phyloP scores from a whole-genome alignment of 2,113 vertebrate genomes.

The Proterorhinus semilunaris region DNA sequence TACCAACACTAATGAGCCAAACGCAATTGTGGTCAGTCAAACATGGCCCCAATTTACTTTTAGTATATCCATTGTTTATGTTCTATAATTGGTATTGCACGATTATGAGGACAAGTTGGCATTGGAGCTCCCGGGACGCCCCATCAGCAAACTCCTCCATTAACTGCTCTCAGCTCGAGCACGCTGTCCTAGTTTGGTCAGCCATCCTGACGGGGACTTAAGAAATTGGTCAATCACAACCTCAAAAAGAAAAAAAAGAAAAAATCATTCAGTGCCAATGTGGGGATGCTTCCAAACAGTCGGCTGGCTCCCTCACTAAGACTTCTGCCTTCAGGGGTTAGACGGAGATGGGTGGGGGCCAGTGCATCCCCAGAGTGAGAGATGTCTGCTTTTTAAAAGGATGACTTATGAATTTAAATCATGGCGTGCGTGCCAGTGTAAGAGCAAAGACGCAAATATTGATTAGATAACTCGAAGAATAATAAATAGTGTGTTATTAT shows the following conservation, averaged over 20 bases:
- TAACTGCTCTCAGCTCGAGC: constrained; percentile 34
- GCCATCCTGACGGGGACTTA: constrained; percentile 35
- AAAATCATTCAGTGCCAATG: constrained; percentile 67
- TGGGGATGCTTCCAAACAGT: constrained; percentile 38
- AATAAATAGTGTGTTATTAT: constrained; percentile 26
- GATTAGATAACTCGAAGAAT: constrained; percentile 16
- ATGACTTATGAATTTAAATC: constrained; percentile 34
- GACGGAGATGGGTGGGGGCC: background rate
- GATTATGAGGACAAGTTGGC: constrained; percentile 2
- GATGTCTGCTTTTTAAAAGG: constrained; percentile 43
- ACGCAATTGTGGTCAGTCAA: background rate
- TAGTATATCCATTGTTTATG: background rate
- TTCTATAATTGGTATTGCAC: background rate
- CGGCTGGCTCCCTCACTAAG: constrained; percentile 55
- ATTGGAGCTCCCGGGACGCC: constrained; percentile 17
- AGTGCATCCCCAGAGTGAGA: constrained; percentile 28
- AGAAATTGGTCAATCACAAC: constrained; percentile 53
- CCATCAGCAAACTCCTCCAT: constrained; percentile 55
- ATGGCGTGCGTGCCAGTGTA: constrained; percentile 28
- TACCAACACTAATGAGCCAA: background rate
- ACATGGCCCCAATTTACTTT: background rate
- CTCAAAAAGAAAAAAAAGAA: background rate
- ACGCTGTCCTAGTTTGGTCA: constrained; percentile 48
- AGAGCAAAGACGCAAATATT: constrained; percentile 33
- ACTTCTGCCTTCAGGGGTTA: constrained; percentile 30